Evolutionary conservation across 2,888 invertebrate species (phyloP).

Genomic region (Diloba caeruleocephala): DNA sequence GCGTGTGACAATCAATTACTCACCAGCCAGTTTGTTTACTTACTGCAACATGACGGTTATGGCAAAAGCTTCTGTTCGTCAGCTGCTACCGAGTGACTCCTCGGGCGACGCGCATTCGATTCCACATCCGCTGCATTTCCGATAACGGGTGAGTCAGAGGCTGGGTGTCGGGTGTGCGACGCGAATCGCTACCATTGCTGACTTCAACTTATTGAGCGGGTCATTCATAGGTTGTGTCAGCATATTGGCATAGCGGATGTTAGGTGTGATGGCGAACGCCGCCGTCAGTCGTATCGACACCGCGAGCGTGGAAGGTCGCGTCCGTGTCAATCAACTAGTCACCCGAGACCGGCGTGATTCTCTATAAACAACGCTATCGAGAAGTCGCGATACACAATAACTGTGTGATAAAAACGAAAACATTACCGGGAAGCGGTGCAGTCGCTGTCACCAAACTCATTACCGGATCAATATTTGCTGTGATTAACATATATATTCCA

Average conservation of each 20-base stretch:
- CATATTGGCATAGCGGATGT: slow-evolving; percentile 68
- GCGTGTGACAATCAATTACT: slow-evolving; percentile 78
- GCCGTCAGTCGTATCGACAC: slow-evolving; percentile 67
- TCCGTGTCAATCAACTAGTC: slow-evolving; percentile 34
- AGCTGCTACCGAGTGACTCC: slow-evolving; percentile 75
- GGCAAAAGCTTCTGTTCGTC: slow-evolving; percentile 76
- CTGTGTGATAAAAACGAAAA: slow-evolving; percentile 75
- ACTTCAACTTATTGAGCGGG: slow-evolving; percentile 64
- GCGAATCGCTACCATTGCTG: slow-evolving; percentile 59
- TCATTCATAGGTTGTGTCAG: slow-evolving; percentile 72
- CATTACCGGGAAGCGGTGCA: slow-evolving; percentile 67
- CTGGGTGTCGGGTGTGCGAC: slow-evolving; percentile 48
- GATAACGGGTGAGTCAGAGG: slow-evolving; percentile 83
- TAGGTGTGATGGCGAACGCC: slow-evolving; percentile 57
- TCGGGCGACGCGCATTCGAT: slow-evolving; percentile 64
- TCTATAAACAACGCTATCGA: slow-evolving; percentile 71
- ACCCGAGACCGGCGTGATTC: slow-evolving; percentile 65
- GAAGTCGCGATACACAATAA: slow-evolving; percentile 60
- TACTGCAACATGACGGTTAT: slow-evolving; percentile 72
- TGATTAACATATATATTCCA: slow-evolving; percentile 52
- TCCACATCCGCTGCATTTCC: slow-evolving; percentile 83
- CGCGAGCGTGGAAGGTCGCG: slow-evolving; percentile 73
- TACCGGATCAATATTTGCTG: slow-evolving; percentile 61
- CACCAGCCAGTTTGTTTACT: slow-evolving; percentile 74
- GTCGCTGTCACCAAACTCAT: slow-evolving; percentile 48